Evolutionary conservation across 1,140 invertebrate genomes (phyloP).

Genomic region (Drosophila repletoides): DNA sequence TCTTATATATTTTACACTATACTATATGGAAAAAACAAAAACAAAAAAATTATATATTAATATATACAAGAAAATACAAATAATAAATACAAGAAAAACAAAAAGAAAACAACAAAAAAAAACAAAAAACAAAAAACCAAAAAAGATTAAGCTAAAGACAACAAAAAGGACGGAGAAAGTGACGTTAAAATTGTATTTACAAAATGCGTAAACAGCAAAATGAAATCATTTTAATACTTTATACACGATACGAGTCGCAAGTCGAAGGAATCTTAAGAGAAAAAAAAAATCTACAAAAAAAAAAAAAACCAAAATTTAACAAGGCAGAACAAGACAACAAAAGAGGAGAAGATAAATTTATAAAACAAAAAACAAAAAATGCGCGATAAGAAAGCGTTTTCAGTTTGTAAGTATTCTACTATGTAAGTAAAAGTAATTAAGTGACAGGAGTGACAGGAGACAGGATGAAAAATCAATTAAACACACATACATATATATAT

Average conservation of each 20-base stretch:
- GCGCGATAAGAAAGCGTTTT: constrained; percentile 49
- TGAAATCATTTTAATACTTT: constrained; percentile 81
- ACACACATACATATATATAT: constrained; percentile 2
- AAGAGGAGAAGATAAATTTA: constrained; percentile 72
- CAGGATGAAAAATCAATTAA: constrained; percentile 4
- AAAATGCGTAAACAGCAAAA: constrained; percentile 65
- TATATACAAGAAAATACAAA: constrained; percentile 68
- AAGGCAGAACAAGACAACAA: constrained; percentile 44
- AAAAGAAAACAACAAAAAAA: constrained; percentile 15
- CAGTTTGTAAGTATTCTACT: constrained; percentile 79
- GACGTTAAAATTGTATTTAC: constrained; percentile 75
- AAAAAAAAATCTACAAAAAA: constrained; percentile 14
- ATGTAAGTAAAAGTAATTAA: constrained; percentile 75
- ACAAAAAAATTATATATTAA: constrained; percentile 76
- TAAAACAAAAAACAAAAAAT: constrained; percentile 30
- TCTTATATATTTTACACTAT: constrained; percentile 82
- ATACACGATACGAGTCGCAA: constrained; percentile 75
- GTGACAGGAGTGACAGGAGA: constrained; percentile 7
- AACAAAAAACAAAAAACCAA: constrained; percentile 16
- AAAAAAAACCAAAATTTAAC: constrained; percentile 45
- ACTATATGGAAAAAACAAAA: constrained; percentile 59
- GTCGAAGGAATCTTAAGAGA: constrained; percentile 59
- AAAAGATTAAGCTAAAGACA: constrained; percentile 15
- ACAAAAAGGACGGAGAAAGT: constrained; percentile 30
- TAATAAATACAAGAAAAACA: constrained; percentile 44